phyloP scores from a whole-genome alignment of 1,140 invertebrate genomes.

The Nomia melanderi region DNA sequence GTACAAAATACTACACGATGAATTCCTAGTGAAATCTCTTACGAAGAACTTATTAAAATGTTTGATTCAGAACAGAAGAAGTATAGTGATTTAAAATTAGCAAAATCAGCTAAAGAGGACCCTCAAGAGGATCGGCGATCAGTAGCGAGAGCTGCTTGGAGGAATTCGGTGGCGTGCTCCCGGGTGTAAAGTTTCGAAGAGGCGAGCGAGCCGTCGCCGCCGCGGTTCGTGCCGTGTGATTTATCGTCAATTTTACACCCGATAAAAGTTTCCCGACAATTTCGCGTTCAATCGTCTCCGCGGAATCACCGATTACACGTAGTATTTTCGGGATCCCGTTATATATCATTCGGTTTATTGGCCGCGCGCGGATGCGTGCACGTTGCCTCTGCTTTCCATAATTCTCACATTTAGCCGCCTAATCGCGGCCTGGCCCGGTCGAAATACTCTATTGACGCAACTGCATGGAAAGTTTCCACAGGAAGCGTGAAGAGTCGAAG shows the following conservation, averaged over 20 bases:
- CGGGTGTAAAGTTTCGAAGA: background rate
- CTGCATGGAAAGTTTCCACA: constrained; percentile 63
- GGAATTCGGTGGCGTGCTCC: no score
- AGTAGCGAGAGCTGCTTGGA: no score
- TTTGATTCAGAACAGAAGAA: no score
- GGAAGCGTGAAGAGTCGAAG: constrained; percentile 33
- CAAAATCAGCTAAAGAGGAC: no score
- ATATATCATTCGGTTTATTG: constrained; percentile 52
- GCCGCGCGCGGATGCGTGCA: constrained; percentile 29
- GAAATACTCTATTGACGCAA: constrained; percentile 56
- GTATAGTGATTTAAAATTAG: no score
- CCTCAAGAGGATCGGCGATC: no score
- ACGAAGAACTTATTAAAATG: no score
- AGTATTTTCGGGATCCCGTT: constrained; percentile 25
- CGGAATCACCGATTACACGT: constrained; percentile 21
- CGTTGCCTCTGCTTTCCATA: constrained; percentile 69
- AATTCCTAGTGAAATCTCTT: no score
- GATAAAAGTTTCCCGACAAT: constrained; percentile 37
- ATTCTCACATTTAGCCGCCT: constrained; percentile 71
- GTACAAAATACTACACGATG: no score
- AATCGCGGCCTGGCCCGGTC: constrained; percentile 59
- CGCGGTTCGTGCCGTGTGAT: constrained; percentile 5
- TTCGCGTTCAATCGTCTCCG: constrained; percentile 17
- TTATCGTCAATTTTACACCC: constrained; percentile 39
- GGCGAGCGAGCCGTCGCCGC: background rate